A percentile compares a stretch with the other conserved stretches of the same genome.
Conservation (phyloP, 2,797 vertebrate species). For the Caiman crocodilus region DNA sequence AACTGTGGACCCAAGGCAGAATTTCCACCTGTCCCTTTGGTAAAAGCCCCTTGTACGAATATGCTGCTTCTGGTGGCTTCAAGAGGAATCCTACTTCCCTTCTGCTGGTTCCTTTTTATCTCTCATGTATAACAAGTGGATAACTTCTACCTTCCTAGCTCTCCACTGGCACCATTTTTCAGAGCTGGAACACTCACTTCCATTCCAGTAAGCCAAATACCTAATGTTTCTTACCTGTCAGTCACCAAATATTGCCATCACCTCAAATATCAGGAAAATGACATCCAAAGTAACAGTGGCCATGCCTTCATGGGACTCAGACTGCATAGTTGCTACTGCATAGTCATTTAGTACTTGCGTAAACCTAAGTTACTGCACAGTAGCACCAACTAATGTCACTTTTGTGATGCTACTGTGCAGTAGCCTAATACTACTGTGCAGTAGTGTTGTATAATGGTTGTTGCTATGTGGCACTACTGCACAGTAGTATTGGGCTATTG, state of each 20-base stretch:
- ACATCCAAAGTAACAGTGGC: not conserved
- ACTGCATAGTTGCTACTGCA: no score
- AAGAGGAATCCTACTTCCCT: not conserved
- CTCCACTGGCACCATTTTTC: not conserved
- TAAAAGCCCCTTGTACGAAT: not conserved
- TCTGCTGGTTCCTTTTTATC: not conserved
- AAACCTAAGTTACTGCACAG: no score
- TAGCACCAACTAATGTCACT: no score
- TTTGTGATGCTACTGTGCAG: no score
- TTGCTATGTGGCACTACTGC: no score
- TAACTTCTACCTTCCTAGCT: not conserved
- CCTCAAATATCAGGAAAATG: not conserved
- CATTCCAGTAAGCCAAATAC: not conserved
- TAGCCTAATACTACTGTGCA: no score
- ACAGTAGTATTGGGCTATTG: no score
- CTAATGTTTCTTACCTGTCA: not conserved
- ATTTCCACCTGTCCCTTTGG: not conserved
- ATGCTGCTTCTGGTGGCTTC: not conserved
- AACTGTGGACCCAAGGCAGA: not conserved
- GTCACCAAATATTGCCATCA: not conserved
- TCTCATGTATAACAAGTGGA: not conserved
- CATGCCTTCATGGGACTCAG: not conserved
- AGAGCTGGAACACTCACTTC: not conserved
- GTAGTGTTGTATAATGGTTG: no score
- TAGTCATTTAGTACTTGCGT: no score